Conservation (phyloP, 2,888 invertebrate genomes). For the Drosophila sordidapex region DNA sequence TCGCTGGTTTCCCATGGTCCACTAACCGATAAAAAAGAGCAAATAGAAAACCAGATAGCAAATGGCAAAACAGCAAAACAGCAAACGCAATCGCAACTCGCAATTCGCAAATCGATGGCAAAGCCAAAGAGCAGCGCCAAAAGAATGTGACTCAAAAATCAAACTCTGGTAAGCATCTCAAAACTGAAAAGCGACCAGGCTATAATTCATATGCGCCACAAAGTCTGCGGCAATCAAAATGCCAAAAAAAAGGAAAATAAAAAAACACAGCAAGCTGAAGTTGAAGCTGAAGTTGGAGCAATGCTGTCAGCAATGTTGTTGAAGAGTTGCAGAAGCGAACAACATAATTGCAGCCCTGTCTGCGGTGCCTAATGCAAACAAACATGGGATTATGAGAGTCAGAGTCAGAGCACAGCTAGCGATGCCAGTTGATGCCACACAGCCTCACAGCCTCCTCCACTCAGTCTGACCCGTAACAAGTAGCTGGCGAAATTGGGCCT, state of each 20-base stretch:
- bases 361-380: slow-evolving; percentile 79
- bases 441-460: background rate
- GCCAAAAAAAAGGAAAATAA: slow-evolving; percentile 25
- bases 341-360: slow-evolving; percentile 79
- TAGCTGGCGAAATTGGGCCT: slow-evolving; percentile 78
- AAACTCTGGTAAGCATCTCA: slow-evolving; percentile 31
- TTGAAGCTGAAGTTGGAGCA: slow-evolving; percentile 32
- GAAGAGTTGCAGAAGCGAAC: slow-evolving; percentile 58
- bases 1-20: slow-evolving; percentile 70
- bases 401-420: slow-evolving; percentile 28
- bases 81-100: slow-evolving; percentile 40
- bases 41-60: slow-evolving; percentile 40
- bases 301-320: slow-evolving; percentile 43
- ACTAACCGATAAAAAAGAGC: slow-evolving; percentile 72
- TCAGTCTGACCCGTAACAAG: slow-evolving; percentile 72
- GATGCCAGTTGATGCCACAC: slow-evolving; percentile 54
- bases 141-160: slow-evolving; percentile 73
- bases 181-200: slow-evolving; percentile 29
- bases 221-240: slow-evolving; percentile 81
- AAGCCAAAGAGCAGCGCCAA: slow-evolving; percentile 74
- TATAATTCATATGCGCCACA: slow-evolving; percentile 84
- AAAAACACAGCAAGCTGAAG: slow-evolving; percentile 39
- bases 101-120: slow-evolving; percentile 40
- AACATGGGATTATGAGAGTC: slow-evolving; percentile 78
- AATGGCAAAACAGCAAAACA: slow-evolving; percentile 42